Conservation (phyloP, 2,797 vertebrate genomes). For the Dendrocincla fuliginosa region DNA sequence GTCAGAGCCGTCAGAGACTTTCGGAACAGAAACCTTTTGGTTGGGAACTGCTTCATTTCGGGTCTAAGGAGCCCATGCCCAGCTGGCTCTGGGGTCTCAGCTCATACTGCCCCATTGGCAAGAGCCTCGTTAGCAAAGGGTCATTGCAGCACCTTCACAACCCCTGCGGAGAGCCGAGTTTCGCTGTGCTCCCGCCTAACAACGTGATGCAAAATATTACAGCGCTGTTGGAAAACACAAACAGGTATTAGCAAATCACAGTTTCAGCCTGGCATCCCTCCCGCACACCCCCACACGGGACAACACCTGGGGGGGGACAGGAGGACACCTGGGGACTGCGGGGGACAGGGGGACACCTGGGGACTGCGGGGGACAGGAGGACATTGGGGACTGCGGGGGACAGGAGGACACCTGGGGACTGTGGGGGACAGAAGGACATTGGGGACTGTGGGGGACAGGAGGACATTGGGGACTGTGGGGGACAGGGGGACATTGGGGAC, state of each 20-base stretch:
- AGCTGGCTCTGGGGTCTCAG: not conserved
- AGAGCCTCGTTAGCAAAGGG: not conserved
- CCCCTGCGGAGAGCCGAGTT: not conserved
- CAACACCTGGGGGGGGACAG: not conserved
- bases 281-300: not conserved
- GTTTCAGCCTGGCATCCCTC: not conserved
- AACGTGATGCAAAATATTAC: not conserved
- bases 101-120: not conserved
- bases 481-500: too few species aligned
- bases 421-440: too few species aligned
- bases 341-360: not conserved
- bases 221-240: accelerated
- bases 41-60: not conserved
- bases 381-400: too few species aligned
- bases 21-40: not conserved
- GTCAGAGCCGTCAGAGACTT: not conserved
- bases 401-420: not conserved
- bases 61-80: not conserved
- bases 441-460: too few species aligned
- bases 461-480: too few species aligned
- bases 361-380: too few species aligned
- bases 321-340: not conserved
- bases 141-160: not conserved
- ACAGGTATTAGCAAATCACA: not conserved
- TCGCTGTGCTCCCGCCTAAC: not conserved